Base-by-base conservation (phyloP, 2,888 invertebrate genomes). In the Litoditis marina region DNA sequence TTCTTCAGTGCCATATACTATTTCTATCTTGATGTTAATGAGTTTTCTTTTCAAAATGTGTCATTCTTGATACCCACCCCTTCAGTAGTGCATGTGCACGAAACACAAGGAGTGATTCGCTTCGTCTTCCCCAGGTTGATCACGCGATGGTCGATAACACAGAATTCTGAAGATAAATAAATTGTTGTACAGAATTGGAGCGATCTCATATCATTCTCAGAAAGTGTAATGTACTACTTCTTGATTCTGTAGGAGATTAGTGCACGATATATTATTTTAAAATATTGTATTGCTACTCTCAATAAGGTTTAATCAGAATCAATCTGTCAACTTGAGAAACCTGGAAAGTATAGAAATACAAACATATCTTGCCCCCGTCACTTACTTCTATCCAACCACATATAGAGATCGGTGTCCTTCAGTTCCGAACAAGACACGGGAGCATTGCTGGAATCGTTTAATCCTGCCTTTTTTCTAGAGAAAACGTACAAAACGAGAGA, bases 21-120 rank as follows among this genome's bases (percentile, higher is more conserved):
- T n/a, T n/a, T n/a, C n/a, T n/a, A n/a, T n/a, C n/a, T n/a, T n/a
- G n/a, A n/a, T 68, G 28, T 6, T 0, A 58, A 36, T 53, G 49
- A 13, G 49, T n/a, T 31, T 27, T 53, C n/a, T 8, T 32, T 34
- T 6, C 16, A n/a, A 34, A 6, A 16, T n/a, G 5, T 36, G 6
- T 50, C 7, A n/a, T n/a, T n/a, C n/a, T n/a, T 16, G 57, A 31
- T 6, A n/a, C 71, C 59, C 31, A 79, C 80, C 31, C 82, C 82
- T 64, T 82, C 81, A 0, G 74, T 55, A 2, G 82, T 82, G 53
- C 82, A 82, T n/a, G 82, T 82, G 57, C 82, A 82, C 2, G 81
- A 76, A 19, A 82, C 74, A 55, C 82, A 82, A 2, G 82, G 82
- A 4, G 80, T 83, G 19, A 82, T 77, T 36, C 79, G 56, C 51